Conservation (phyloP, 2,797 vertebrate genomes). For the Psittacula echo region DNA sequence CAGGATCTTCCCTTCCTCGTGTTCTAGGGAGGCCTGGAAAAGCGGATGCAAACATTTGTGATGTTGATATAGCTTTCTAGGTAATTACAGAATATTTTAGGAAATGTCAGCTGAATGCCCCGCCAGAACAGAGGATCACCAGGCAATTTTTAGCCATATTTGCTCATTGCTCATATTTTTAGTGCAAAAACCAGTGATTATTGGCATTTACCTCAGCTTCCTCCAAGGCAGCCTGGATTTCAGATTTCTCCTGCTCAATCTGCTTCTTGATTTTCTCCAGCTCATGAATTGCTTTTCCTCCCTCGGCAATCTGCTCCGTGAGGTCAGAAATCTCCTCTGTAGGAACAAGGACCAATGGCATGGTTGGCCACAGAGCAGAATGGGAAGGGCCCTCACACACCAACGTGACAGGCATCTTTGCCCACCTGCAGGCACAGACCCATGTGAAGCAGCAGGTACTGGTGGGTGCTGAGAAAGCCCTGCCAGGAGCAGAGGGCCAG, state of each 20-base stretch:
- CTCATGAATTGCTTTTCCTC: not conserved
- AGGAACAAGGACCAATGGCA: not conserved
- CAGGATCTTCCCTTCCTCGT: constrained; percentile 31
- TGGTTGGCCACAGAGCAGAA: not conserved
- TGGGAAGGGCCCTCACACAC: too few species aligned
- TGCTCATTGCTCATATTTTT: not conserved
- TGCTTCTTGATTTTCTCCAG: not conserved
- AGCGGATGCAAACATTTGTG: not conserved
- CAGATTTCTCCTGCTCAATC: not conserved
- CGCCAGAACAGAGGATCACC: too few species aligned
- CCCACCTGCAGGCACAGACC: not conserved
- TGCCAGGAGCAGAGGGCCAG: not conserved
- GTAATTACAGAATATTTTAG: not conserved
- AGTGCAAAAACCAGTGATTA: not conserved
- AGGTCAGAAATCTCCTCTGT: not conserved
- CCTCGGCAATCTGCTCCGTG: not conserved
- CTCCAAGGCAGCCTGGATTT: not conserved
- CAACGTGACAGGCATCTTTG: too few species aligned
- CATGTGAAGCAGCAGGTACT: not conserved
- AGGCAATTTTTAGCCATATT: too few species aligned
- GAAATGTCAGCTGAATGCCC: too few species aligned
- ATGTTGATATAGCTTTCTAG: not conserved
- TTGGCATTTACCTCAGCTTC: not conserved
- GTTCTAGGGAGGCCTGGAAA: constrained; percentile 67
- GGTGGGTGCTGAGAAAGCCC: not conserved